A percentile compares a stretch with the other conserved stretches of the same genome.
Conservation (phyloP, 2,888 invertebrate genomes). For the Epinotia ramella region DNA sequence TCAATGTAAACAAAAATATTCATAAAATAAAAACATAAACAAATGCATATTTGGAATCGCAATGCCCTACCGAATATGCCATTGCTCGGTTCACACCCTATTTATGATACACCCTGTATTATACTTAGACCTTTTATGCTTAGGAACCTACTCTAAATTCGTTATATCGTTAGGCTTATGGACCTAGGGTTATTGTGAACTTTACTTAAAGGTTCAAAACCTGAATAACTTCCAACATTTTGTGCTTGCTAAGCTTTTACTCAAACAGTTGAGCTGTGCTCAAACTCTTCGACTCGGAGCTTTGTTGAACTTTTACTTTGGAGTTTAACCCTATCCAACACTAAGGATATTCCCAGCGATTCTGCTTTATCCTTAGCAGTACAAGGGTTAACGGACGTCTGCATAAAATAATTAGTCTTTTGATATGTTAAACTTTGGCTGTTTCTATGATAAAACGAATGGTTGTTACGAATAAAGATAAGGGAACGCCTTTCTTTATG, state of each 20-base stretch:
- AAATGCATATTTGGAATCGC: too few species aligned
- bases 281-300: neutral
- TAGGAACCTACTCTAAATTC: too few species aligned
- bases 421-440: neutral
- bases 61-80: too few species aligned
- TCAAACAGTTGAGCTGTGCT: slow-evolving; percentile 4
- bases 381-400: neutral
- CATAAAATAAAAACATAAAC: too few species aligned
- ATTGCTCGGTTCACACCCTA: too few species aligned
- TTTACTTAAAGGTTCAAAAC: neutral
- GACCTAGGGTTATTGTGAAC: neutral
- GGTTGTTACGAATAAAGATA: too few species aligned
- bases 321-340: neutral
- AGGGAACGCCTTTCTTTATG: too few species aligned
- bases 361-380: neutral
- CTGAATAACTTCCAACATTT: slow-evolving; percentile 4
- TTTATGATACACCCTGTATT: too few species aligned
- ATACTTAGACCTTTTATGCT: too few species aligned
- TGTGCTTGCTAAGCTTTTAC: neutral
- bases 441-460: too few species aligned
- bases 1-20: too few species aligned
- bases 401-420: neutral
- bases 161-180: too few species aligned
- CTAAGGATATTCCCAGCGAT: neutral
- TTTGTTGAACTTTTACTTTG: neutral